Percentiles rank a stretch among this genome's conserved stretches.
Conservation (phyloP, 1,140 invertebrate genomes). For the Calliphora vicina region DNA sequence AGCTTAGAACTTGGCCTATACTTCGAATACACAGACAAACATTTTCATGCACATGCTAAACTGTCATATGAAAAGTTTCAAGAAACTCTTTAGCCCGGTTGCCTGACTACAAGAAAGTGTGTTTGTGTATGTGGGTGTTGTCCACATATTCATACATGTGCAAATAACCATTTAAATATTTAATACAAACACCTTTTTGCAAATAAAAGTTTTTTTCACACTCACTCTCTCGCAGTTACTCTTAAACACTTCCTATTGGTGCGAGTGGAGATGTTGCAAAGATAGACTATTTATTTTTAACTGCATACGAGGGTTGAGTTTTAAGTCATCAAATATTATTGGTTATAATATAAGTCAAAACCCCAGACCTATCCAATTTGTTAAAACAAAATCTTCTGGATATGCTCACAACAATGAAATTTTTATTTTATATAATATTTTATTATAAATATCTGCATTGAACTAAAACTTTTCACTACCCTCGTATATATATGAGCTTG, state of each 20-base stretch:
- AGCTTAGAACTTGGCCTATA: background rate
- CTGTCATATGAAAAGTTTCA: background rate
- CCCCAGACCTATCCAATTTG: no score
- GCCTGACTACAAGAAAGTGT: background rate
- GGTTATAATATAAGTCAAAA: no score
- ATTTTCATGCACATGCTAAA: background rate
- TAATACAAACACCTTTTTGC: conserved; percentile 1
- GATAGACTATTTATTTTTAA: no score
- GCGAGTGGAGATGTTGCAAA: background rate
- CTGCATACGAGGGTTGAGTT: no score
- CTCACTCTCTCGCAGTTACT: background rate
- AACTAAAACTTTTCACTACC: background rate
- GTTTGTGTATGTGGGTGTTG: background rate
- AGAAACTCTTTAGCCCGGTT: background rate
- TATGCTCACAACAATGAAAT: background rate
- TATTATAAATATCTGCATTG: background rate
- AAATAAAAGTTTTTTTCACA: conserved; percentile 1
- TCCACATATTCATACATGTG: background rate
- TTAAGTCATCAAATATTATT: no score
- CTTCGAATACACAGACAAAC: background rate
- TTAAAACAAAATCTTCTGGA: background rate
- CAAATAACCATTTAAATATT: background rate
- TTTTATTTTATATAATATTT: no score
- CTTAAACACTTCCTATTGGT: background rate
- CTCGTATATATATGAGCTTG: background rate